Evolutionary conservation across 2,888 invertebrate species (phyloP).

Genomic region (Acanthococcus lagerstroemiae): DNA sequence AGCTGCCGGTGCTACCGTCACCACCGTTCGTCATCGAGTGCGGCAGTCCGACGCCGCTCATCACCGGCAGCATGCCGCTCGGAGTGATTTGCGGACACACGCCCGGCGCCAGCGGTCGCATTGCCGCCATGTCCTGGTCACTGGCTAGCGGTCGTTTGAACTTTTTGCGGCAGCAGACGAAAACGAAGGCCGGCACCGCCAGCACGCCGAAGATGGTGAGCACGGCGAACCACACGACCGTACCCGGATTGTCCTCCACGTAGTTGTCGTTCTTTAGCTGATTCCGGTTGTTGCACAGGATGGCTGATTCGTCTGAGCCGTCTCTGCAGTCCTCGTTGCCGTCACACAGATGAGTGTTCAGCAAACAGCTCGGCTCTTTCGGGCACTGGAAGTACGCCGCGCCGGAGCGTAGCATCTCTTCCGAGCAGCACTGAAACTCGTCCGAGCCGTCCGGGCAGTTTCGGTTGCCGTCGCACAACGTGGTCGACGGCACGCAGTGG

Average conservation of each 20-base stretch:
- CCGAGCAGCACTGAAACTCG: slow-evolving; percentile 47
- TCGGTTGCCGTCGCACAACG: slow-evolving; percentile 64
- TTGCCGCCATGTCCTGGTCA: slow-evolving; percentile 9
- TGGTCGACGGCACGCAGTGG: slow-evolving; percentile 56
- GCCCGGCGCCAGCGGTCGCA: slow-evolving; percentile 2
- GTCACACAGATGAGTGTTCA: slow-evolving; percentile 59
- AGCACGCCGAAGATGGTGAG: background rate
- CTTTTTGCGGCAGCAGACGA: background rate
- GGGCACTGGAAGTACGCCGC: slow-evolving; percentile 4
- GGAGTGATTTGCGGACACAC: background rate
- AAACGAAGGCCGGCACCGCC: background rate
- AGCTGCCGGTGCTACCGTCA: slow-evolving; percentile 37
- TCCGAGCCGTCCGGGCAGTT: slow-evolving; percentile 75
- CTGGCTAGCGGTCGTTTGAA: background rate
- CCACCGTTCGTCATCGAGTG: background rate
- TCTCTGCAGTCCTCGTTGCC: slow-evolving; percentile 68
- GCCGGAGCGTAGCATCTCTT: background rate
- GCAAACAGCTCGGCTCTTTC: slow-evolving; percentile 56
- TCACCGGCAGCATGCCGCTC: background rate
- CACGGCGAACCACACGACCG: background rate
- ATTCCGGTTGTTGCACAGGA: background rate
- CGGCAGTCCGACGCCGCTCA: background rate
- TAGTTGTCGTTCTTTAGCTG: background rate
- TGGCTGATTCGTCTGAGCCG: slow-evolving; percentile 59
- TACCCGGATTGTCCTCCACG: background rate